Evolutionary conservation across 1,140 invertebrate species (phyloP).

Genomic region (Papilio dardanus): DNA sequence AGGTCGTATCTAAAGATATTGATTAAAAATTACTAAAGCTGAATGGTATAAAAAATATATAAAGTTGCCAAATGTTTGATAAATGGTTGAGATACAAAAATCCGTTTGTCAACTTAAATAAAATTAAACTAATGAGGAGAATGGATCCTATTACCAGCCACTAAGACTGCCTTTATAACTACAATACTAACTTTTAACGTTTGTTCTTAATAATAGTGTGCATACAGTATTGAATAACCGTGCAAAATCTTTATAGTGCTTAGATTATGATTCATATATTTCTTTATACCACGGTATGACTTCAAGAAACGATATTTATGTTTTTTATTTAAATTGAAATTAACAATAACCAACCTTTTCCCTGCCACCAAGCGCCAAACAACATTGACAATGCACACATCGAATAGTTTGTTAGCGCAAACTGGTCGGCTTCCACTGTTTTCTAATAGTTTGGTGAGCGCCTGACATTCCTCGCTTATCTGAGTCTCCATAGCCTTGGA

Average conservation of each 20-base stretch:
- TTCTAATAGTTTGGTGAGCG: slow-evolving; percentile 76
- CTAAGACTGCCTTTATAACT: no score
- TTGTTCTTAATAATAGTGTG: background rate
- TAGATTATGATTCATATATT: background rate
- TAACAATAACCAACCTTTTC: slow-evolving; percentile 65
- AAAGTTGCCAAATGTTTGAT: no score
- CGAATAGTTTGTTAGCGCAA: slow-evolving; percentile 82
- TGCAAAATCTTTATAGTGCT: background rate
- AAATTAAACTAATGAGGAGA: no score
- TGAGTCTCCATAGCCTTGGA: slow-evolving; percentile 83
- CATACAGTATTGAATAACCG: background rate
- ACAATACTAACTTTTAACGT: no score
- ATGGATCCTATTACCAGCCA: no score
- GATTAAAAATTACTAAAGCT: no score
- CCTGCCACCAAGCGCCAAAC: slow-evolving; percentile 89
- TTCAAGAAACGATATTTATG: background rate
- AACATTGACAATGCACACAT: slow-evolving; percentile 86
- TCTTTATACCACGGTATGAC: background rate
- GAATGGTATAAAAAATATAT: no score
- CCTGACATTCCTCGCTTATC: slow-evolving; percentile 83
- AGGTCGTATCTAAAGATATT: slow-evolving; percentile 81
- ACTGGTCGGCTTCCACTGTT: slow-evolving; percentile 58
- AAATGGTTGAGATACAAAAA: no score
- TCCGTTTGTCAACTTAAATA: no score
- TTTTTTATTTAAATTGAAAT: background rate